Evolutionary conservation across 2,113 vertebrate genomes (phyloP), one percentile per base, ranked within the genome.

Genomic region (Phrynocephalus versicolor): DNA sequence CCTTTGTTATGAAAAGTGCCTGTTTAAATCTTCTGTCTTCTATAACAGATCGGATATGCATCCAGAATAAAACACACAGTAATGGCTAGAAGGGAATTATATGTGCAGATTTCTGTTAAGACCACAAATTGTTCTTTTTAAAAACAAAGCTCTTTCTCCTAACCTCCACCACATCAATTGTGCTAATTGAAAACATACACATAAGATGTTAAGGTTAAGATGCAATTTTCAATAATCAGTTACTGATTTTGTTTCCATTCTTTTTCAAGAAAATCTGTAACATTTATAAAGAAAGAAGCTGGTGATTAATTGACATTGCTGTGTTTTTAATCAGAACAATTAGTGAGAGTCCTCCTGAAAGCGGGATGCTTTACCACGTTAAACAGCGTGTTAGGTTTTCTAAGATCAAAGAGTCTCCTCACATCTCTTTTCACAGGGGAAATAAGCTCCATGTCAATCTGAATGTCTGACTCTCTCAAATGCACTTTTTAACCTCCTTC

Each of bases 251-350:
- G 21, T 37, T 77, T 51, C 25, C n/a, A 27, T 79, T 87, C 70
- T 60, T 10, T 85, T 84, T 58, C 76, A 79, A 71, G 45, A 64
- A 73, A 25, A 65, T 45, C 51, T 6, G 12, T 83, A 62, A 74
- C n/a, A 27, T 5, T 67, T 74, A 33, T 71, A 78, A 84, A 39
- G 80, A 15, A 80, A 12, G 62, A 87, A 88, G 71, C 82, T 4
- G 76, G 23, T 0, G 18, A 75, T 15, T 85, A 85, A 4, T 77
- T 80, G 6, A 81, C 75, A 45, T 9, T 39, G n/a, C 6, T 25
- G 21, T 30, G 15, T 71, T 82, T 35, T 75, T 76, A 62, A 37
- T 79, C 65, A 62, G 62, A 87, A 69, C 0, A 83, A 55, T 0
- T 76, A 65, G 33, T n/a, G n/a, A n/a, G n/a, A n/a, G n/a, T n/a